Evolutionary conservation across 1,140 invertebrate species (phyloP).

Genomic region (Octopus bimaculoides): DNA sequence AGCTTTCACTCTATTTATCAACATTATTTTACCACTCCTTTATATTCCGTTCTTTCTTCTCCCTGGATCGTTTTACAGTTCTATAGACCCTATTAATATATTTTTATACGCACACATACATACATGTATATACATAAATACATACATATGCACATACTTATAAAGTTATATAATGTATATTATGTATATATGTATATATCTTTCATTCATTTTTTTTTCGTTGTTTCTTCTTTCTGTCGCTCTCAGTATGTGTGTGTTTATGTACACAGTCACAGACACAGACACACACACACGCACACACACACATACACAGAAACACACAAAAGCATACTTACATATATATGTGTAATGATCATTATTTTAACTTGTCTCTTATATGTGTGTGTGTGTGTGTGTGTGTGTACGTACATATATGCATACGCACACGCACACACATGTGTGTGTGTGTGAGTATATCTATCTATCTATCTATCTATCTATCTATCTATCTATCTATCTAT

Average conservation of each 20-base stretch:
- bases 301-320: neutral
- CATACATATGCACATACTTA: neutral
- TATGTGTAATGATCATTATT: too few relatives aligned
- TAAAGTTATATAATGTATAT: too few relatives aligned
- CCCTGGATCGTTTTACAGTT: too few relatives aligned
- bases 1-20: too few relatives aligned
- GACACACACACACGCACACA: neutral
- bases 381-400: neutral
- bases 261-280: neutral
- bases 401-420: neutral
- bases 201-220: too few relatives aligned
- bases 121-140: neutral
- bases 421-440: neutral
- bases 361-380: too few relatives aligned
- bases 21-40: too few relatives aligned
- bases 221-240: too few relatives aligned
- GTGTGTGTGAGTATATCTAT: neutral
- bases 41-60: too few relatives aligned
- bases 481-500: neutral
- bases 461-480: neutral
- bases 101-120: neutral
- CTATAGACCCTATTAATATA: neutral
- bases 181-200: too few relatives aligned
- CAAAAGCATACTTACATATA: neutral
- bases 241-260: too few relatives aligned